phyloP scores from a whole-genome alignment of 2,888 invertebrate species.

The Tuta absoluta region DNA sequence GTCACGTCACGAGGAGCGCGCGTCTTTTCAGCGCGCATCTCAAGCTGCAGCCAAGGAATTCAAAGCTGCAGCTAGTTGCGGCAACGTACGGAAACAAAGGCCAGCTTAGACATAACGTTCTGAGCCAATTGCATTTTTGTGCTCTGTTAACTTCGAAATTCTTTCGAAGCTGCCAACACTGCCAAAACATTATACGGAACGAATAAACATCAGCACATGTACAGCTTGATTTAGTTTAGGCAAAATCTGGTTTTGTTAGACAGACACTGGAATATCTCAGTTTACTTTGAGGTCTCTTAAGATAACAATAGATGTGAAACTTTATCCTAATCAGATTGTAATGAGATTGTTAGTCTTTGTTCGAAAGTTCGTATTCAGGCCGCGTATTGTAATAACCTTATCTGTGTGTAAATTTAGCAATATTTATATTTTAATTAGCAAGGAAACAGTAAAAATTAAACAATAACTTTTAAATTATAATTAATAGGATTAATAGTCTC shows the following conservation, averaged over 20 bases:
- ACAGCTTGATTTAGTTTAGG: neutral
- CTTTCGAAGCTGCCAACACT: slow-evolving; percentile 28
- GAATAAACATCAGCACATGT: neutral
- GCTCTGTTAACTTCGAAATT: slow-evolving; percentile 18
- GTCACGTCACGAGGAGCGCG: slow-evolving; percentile 43
- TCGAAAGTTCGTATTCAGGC: slow-evolving; percentile 21
- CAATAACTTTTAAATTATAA: slow-evolving; percentile 21
- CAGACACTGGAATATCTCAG: slow-evolving; percentile 5
- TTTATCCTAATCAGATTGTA: slow-evolving; percentile 42
- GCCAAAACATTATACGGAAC: neutral
- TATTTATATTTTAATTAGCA: slow-evolving; percentile 23
- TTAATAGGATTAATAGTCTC: slow-evolving; percentile 19
- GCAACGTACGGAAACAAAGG: slow-evolving; percentile 48
- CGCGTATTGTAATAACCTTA: slow-evolving; percentile 15
- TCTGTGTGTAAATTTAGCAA: slow-evolving; percentile 21
- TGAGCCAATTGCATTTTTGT: slow-evolving; percentile 34
- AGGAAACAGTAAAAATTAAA: slow-evolving; percentile 20
- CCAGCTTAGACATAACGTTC: slow-evolving; percentile 28
- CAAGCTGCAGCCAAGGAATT: slow-evolving; percentile 44
- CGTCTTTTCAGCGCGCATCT: slow-evolving; percentile 55
- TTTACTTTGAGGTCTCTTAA: slow-evolving; percentile 26
- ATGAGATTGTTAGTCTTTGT: slow-evolving; percentile 25
- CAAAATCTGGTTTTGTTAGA: neutral
- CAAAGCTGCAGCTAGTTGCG: slow-evolving; percentile 56
- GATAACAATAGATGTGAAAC: slow-evolving; percentile 47